These are phyloP conservation scores for Dendroctonus ponderosae DNA, from an alignment of 1,140 invertebrate species.

Conservation along the genomic window DNA sequence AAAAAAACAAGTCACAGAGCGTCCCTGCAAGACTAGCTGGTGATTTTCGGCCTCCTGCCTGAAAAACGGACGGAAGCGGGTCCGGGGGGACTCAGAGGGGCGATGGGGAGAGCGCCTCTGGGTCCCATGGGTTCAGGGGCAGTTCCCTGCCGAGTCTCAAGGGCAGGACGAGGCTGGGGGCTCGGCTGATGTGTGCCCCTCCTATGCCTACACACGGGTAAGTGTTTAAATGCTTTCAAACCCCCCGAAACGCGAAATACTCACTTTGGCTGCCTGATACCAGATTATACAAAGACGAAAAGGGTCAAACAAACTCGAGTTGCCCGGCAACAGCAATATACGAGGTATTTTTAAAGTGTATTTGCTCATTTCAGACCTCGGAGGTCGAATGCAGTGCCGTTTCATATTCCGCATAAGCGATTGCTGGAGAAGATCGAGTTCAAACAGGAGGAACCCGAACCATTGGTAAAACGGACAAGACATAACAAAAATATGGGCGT, in stretches of 20 bases:
- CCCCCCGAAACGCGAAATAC: background rate
- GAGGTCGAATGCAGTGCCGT: slow-evolving; percentile 53
- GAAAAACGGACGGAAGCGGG: background rate
- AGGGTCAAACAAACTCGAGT: background rate
- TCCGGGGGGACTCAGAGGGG: slow-evolving; percentile 2
- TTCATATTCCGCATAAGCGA: slow-evolving; percentile 59
- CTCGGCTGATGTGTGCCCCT: slow-evolving; percentile 8
- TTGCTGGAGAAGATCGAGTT: slow-evolving; percentile 58
- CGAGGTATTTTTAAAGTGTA: background rate
- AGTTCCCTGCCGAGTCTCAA: background rate
- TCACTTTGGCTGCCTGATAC: background rate
- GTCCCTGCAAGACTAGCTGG: too few relatives aligned
- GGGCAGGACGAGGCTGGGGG: background rate
- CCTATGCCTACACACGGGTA: slow-evolving; percentile 12
- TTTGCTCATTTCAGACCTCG: slow-evolving; percentile 32
- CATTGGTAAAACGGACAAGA: slow-evolving; percentile 52
- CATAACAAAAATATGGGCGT: background rate
- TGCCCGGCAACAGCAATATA: background rate
- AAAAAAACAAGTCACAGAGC: too few relatives aligned
- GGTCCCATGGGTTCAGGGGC: background rate
- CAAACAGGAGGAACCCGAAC: slow-evolving; percentile 54
- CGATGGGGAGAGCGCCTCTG: slow-evolving; percentile 9
- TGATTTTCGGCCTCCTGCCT: too few relatives aligned
- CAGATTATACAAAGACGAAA: background rate
- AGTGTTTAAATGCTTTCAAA: slow-evolving; percentile 2